phyloP scores from a whole-genome alignment of 1,140 invertebrate species.

The Megalonaias nervosa region DNA sequence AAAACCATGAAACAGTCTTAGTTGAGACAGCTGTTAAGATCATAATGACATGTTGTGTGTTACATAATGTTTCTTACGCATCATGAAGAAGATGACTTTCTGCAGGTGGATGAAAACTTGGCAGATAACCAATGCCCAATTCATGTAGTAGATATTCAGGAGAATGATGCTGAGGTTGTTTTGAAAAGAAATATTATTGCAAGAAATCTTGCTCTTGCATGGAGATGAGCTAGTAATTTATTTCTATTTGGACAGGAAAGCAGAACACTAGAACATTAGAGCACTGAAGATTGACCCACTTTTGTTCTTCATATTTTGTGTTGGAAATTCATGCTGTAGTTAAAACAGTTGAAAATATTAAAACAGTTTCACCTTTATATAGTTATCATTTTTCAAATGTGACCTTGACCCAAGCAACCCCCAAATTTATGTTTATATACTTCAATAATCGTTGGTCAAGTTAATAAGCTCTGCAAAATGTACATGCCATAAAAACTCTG shows the following conservation, averaged over 20 bases:
- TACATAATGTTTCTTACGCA: constrained; percentile 61
- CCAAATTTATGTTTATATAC: too few species aligned
- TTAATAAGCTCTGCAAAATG: too few species aligned
- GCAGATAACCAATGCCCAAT: neutral
- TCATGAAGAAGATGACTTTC: constrained; percentile 20
- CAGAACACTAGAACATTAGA: neutral
- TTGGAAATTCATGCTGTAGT: neutral
- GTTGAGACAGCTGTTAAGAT: too few species aligned
- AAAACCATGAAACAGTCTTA: too few species aligned
- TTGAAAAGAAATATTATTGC: neutral
- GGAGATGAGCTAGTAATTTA: too few species aligned
- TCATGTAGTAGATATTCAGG: neutral
- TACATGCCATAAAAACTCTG: too few species aligned
- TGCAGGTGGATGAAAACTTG: neutral
- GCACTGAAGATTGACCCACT: too few species aligned
- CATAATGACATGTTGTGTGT: constrained; percentile 53
- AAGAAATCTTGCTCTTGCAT: neutral
- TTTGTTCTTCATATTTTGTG: neutral
- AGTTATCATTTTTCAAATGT: too few species aligned
- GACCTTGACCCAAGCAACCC: too few species aligned
- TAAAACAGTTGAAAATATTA: neutral
- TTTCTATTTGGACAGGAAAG: too few species aligned
- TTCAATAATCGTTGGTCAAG: too few species aligned
- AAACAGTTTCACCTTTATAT: too few species aligned
- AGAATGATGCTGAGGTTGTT: neutral